Evolutionary conservation across 1,140 invertebrate genomes (phyloP), one percentile per base, ranked within the genome.

Genomic region (Brachionus asplanchnoidis): DNA sequence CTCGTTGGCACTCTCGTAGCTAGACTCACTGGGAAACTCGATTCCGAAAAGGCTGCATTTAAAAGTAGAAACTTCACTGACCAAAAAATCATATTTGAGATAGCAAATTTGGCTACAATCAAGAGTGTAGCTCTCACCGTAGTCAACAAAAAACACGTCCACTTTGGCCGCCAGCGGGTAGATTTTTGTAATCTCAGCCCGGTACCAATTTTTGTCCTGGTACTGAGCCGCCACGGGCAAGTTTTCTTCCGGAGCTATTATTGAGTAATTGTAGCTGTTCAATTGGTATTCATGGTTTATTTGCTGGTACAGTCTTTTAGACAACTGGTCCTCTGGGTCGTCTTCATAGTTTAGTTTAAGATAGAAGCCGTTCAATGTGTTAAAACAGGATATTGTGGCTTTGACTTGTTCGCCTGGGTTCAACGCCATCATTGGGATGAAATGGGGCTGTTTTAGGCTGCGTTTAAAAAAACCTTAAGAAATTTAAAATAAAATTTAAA

Each of bases 101-200:
- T 77, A 77, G 20, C 73, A 50, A 50, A 77, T 32, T 26, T 53
- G 8, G 20, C 46, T 14, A 11, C 20, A 50, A 50, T 50, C 46
- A 12, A 77, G 8, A 9, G 20, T 77, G 17, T 28, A 46, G 12
- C 42, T 50, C 4, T 77, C 42, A 12, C 73, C 73, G 50, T 77
- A 77, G 42, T 77, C 73, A 8, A 77, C 73, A 50, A 77, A 77
- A 23, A 77, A 12, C 7, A 77, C 73, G 14, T 77, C 73, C 42
- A 26, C 42, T 26, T 23, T 46, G n/a, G 20, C 26, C 14, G 12
- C 26, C 17, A 50, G 1, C 0, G 73, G 73, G 12, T 46, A 26
- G 2, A 77, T 77, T 26, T 77, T 50, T 23, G 11, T 23, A 26
- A 77, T 77, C 20, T 77, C 73, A 0, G 42, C 73, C 17, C 73